A percentile compares a stretch with the other conserved stretches of the same genome.
These are phyloP conservation scores for Drosophila novamexicana DNA, from an alignment of 1,140 invertebrate genomes.

Conservation along the genomic window DNA sequence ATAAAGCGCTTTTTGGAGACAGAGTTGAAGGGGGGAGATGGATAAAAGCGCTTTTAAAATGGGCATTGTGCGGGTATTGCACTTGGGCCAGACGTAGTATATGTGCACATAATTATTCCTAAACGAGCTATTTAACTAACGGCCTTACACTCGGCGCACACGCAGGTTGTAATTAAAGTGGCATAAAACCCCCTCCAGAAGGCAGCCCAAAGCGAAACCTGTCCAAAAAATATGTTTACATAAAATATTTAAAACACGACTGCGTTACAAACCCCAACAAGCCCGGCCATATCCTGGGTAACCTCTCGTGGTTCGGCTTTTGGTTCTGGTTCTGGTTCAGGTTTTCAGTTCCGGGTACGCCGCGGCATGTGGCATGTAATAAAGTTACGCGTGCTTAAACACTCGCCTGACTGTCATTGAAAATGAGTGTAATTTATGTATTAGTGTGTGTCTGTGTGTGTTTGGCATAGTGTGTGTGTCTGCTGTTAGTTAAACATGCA, in stretches of 20 bases:
- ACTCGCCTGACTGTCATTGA: constrained; percentile 52
- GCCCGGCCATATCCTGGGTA: constrained; percentile 25
- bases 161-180: constrained; percentile 59
- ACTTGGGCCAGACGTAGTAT: constrained; percentile 25
- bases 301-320: constrained; percentile 10
- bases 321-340: constrained; percentile 11
- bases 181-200: constrained; percentile 31
- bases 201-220: constrained; percentile 15
- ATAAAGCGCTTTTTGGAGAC: background rate
- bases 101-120: constrained; percentile 67
- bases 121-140: constrained; percentile 78
- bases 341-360: constrained; percentile 6
- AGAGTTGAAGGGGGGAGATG: background rate
- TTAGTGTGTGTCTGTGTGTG: constrained; percentile 57
- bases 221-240: constrained; percentile 63
- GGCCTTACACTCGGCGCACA: constrained; percentile 53
- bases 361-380: constrained; percentile 60
- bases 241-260: constrained; percentile 78
- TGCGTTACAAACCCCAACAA: constrained; percentile 14
- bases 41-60: constrained; percentile 29
- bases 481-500: constrained; percentile 75
- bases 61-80: constrained; percentile 30
- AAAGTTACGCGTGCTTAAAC: constrained; percentile 68
- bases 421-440: constrained; percentile 59
- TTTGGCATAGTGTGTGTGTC: constrained; percentile 45